phyloP scores from a whole-genome alignment of 1,140 invertebrate genomes.

The Drosophila willistoni region DNA sequence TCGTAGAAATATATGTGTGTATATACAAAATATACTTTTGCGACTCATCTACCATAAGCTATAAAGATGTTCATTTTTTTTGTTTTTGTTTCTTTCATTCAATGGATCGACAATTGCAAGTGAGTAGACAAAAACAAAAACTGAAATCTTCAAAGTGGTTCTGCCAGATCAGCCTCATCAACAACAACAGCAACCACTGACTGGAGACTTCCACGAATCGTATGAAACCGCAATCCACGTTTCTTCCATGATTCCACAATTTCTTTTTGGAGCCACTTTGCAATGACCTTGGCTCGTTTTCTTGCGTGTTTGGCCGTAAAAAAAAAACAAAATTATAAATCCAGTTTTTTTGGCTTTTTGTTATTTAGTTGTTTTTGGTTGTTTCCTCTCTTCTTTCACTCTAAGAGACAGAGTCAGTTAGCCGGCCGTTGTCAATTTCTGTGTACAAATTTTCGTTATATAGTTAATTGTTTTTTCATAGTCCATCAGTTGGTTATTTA shows the following conservation, averaged over 20 bases:
- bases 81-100: not conserved
- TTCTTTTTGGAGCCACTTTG: slow-evolving; percentile 59
- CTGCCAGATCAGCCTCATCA: slow-evolving; percentile 49
- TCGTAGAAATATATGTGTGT: slow-evolving; percentile 47
- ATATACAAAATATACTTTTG: slow-evolving; percentile 22
- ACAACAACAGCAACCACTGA: slow-evolving; percentile 4
- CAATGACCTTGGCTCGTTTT: slow-evolving; percentile 78
- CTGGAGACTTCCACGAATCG: slow-evolving; percentile 45
- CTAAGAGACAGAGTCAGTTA: not conserved
- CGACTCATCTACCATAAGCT: slow-evolving; percentile 39
- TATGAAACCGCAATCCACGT: slow-evolving; percentile 11
- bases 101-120: slow-evolving; percentile 56
- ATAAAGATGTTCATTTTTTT: slow-evolving; percentile 44
- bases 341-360: slow-evolving; percentile 52
- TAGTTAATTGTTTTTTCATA: slow-evolving; percentile 63
- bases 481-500: not conserved
- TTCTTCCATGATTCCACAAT: slow-evolving; percentile 57
- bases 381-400: slow-evolving; percentile 77
- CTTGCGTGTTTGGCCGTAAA: slow-evolving; percentile 72
- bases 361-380: slow-evolving; percentile 22
- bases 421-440: slow-evolving; percentile 63
- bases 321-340: slow-evolving; percentile 54
- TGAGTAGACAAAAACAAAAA: slow-evolving; percentile 29
- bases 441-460: slow-evolving; percentile 76
- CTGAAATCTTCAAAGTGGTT: slow-evolving; percentile 62